Evolutionary conservation across 2,113 vertebrate species (phyloP).

Genomic region (Rhea americana): DNA sequence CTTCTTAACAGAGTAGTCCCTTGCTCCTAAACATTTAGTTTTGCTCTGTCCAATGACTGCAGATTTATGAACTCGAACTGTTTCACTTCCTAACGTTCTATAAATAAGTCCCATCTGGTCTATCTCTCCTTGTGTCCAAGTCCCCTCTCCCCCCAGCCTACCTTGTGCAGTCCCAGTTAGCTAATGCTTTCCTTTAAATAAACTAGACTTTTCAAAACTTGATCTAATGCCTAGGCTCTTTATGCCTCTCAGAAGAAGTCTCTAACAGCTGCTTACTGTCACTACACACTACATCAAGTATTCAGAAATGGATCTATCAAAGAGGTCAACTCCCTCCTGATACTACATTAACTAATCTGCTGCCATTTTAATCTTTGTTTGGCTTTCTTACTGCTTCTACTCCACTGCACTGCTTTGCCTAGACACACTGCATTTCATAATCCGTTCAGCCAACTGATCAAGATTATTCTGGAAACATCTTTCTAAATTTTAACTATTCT

Average conservation of each 20-base stretch:
- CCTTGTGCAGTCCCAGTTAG: constrained; percentile 2
- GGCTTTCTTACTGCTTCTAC: constrained; percentile 40
- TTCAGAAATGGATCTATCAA: constrained; percentile 18
- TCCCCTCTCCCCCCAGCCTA: neutral
- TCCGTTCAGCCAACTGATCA: neutral
- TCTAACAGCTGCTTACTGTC: constrained; percentile 53
- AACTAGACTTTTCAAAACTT: constrained; percentile 45
- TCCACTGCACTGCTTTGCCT: neutral
- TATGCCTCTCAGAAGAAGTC: neutral
- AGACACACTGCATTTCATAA: constrained; percentile 13
- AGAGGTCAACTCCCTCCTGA: constrained; percentile 47
- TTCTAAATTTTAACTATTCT: neutral
- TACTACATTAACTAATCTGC: constrained; percentile 34
- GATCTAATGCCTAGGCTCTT: constrained; percentile 35
- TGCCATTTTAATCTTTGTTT: constrained; percentile 54
- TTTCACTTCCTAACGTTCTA: constrained; percentile 35
- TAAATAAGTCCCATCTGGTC: constrained; percentile 62
- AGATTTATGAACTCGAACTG: constrained; percentile 51
- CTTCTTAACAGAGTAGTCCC: constrained; percentile 19
- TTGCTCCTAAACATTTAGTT: constrained; percentile 42
- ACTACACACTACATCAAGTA: constrained; percentile 33
- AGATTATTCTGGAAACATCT: neutral
- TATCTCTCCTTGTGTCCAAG: constrained; percentile 24
- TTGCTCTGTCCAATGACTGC: constrained; percentile 29
- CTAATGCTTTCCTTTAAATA: constrained; percentile 37